Evolutionary conservation across 1,140 invertebrate species (phyloP).

Genomic region (Oreohelix idahoensis): DNA sequence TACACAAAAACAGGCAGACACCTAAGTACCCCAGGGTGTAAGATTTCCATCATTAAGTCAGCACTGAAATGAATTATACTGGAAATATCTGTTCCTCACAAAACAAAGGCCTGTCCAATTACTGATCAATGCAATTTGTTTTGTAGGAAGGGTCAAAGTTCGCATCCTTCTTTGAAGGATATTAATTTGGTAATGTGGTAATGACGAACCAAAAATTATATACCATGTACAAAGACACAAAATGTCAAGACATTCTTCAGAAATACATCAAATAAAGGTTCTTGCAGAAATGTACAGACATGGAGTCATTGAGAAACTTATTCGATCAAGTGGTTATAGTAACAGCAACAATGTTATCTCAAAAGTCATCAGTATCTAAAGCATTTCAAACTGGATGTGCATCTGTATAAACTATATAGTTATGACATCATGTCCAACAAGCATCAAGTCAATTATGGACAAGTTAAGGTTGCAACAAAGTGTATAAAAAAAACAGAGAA

Average conservation of each 20-base stretch:
- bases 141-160: conserved; percentile 15
- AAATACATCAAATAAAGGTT: neutral
- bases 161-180: neutral
- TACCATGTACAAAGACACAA: neutral
- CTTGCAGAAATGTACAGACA: neutral
- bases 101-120: neutral
- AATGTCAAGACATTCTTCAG: neutral
- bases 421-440: neutral
- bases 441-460: neutral
- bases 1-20: too few species aligned
- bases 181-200: neutral
- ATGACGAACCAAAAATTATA: neutral
- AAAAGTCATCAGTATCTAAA: neutral
- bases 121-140: neutral
- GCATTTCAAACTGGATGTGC: neutral
- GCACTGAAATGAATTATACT: neutral
- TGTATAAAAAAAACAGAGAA: neutral
- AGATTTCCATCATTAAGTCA: neutral
- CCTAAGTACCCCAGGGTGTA: neutral
- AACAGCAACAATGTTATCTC: neutral
- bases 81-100: neutral
- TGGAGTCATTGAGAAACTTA: neutral
- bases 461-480: neutral
- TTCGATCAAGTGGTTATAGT: neutral
- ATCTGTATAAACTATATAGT: neutral